Percentiles rank a stretch among this genome's conserved stretches.
Conservation (phyloP, 1,140 invertebrate species). For the Orchesella cincta region DNA sequence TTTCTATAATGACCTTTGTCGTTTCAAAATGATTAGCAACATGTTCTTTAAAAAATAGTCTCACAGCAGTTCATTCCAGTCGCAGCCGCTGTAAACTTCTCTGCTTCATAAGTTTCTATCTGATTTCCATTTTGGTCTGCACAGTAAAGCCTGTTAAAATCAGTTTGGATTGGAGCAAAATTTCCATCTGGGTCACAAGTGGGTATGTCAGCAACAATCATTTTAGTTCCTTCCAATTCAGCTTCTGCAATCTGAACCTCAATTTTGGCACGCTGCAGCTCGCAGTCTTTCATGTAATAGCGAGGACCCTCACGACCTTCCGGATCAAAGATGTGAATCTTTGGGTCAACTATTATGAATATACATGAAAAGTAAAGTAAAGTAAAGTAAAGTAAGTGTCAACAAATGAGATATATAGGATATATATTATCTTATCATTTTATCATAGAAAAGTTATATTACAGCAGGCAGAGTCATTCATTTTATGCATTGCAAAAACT, state of each 20-base stretch:
- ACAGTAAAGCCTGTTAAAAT: slow-evolving; percentile 33
- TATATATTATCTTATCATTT: background rate
- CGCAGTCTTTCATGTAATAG: slow-evolving; percentile 37
- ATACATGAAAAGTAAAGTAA: too few species aligned
- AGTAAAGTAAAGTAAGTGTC: too few species aligned
- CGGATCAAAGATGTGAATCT: background rate
- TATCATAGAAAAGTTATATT: too few species aligned
- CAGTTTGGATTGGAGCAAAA: slow-evolving; percentile 9
- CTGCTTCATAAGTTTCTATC: slow-evolving; percentile 42
- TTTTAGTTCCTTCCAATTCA: slow-evolving; percentile 4
- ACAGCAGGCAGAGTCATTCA: slow-evolving; percentile 41
- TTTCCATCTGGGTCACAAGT: slow-evolving; percentile 31
- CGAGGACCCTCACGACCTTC: too few species aligned
- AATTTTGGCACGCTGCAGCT: slow-evolving; percentile 29
- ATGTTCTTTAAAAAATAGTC: background rate
- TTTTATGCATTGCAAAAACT: slow-evolving; percentile 6
- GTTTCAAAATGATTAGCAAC: background rate
- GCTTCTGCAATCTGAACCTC: slow-evolving; percentile 33
- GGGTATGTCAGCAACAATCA: slow-evolving; percentile 38
- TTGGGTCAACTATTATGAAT: background rate
- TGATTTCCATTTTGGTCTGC: slow-evolving; percentile 31
- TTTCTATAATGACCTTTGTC: background rate
- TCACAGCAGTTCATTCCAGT: slow-evolving; percentile 38
- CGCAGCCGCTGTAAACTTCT: slow-evolving; percentile 23
- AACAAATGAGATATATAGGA: background rate